Base-by-base conservation (phyloP, 2,797 vertebrate species). In the Enteromius thamalakanensis region DNA sequence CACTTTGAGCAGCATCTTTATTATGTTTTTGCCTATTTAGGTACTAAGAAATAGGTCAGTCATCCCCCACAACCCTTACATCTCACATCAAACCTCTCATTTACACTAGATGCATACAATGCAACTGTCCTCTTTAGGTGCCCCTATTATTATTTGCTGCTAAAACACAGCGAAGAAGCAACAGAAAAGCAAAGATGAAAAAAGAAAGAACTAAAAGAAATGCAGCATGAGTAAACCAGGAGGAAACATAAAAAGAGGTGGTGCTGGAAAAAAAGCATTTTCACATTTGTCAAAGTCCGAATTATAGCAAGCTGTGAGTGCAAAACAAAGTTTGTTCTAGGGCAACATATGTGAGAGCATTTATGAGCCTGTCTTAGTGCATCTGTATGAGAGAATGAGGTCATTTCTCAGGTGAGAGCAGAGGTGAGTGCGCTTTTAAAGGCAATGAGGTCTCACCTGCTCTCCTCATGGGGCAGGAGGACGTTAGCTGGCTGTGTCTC, bases 401-500 rank as follows among this genome's bases (percentile, higher is more conserved):
- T 81, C 4, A 42, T 23, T 82, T 85, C 65, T 85, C 45, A 92
- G 87, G 80, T 81, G 87, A 92, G 87, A 84, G 80, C 90, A 90
- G 91, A 89, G 83, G 79, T 86, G 80, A 79, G 85, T 87, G 84
- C 88, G 19, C 29, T 84, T 85, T 76, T 68, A 76, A 80, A 87
- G 87, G 83, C 88, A 86, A 87, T 90, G 89, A 90, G 87, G 86
- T 93, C 98, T 99, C 97, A 99, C 98, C 98, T 99, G 97, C 91
- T 95, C 84, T 88, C 94, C 91, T 93, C 94, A 93, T 84, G 90
- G 93, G 94, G 92, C 93, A 93, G 89, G 86, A 87, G 93, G 91
- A 89, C 95, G 91, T 93, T 96, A 95, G 95, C 95, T 92, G 95
- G 95, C 92, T 94, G 96, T 95, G 94, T 96, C 96, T 98, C 97